Conservation (phyloP, 2,888 invertebrate genomes). For the Drosophila picticornis region DNA sequence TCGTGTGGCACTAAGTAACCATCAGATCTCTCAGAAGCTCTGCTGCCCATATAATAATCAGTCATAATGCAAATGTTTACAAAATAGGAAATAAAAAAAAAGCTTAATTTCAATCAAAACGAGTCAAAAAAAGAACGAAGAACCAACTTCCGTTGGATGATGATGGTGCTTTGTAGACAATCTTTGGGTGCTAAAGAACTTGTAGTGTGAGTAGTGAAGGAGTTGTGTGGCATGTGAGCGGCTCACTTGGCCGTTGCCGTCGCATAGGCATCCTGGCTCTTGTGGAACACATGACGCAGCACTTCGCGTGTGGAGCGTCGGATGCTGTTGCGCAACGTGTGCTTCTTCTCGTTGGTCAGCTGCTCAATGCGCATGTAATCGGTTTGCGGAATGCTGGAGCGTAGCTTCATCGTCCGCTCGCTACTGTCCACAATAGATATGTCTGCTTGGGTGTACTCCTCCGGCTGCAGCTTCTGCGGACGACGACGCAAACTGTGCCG, state of each 20-base stretch:
- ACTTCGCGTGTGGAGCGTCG: slow-evolving; percentile 83
- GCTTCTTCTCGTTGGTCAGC: slow-evolving; percentile 78
- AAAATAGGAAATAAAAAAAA: slow-evolving; percentile 2
- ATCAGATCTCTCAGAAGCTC: not conserved
- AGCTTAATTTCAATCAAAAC: slow-evolving; percentile 8
- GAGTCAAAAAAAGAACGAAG: not conserved
- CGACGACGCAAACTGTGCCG: slow-evolving; percentile 83
- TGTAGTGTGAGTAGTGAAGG: not conserved
- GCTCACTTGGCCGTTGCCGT: slow-evolving; percentile 74
- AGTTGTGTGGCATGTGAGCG: not conserved
- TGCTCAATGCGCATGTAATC: slow-evolving; percentile 80
- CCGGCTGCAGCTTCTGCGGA: slow-evolving; percentile 51
- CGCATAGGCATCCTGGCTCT: slow-evolving; percentile 82
- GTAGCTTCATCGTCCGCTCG: slow-evolving; percentile 82
- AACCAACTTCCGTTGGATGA: slow-evolving; percentile 1
- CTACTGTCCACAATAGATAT: slow-evolving; percentile 83
- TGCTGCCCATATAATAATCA: not conserved
- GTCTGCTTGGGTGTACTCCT: slow-evolving; percentile 52
- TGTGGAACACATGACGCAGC: slow-evolving; percentile 84
- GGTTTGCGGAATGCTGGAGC: slow-evolving; percentile 69
- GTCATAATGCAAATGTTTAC: not conserved
- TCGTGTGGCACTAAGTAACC: not conserved
- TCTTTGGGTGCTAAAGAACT: slow-evolving; percentile 56
- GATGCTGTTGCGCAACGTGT: slow-evolving; percentile 82
- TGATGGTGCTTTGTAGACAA: slow-evolving; percentile 39